Evolutionary conservation across 2,888 invertebrate genomes (phyloP).

Genomic region (Exephanes ischioxanthus): DNA sequence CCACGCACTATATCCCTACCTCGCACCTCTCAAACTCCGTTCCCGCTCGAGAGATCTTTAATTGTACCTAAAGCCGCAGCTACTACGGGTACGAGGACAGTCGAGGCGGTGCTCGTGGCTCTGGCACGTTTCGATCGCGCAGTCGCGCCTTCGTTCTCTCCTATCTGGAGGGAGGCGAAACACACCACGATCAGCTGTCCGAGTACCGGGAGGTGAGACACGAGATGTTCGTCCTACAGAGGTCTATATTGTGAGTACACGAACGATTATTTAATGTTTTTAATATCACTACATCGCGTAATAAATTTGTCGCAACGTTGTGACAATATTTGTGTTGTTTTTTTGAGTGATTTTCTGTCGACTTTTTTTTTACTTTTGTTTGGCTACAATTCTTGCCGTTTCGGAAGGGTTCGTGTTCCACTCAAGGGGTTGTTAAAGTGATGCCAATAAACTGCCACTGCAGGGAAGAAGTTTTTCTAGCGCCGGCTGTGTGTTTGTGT

Average conservation of each 20-base stretch:
- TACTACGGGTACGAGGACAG: conserved; percentile 23
- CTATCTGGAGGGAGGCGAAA: conserved; percentile 56
- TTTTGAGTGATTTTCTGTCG: neutral
- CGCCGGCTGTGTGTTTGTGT: conserved; percentile 26
- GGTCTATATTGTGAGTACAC: conserved; percentile 79
- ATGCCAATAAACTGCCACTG: conserved; percentile 4
- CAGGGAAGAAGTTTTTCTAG: neutral
- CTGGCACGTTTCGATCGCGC: conserved; percentile 74
- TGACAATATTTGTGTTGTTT: neutral
- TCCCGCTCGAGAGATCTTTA: conserved; percentile 8
- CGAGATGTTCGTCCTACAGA: conserved; percentile 81
- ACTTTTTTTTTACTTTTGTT: neutral
- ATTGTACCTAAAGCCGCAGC: conserved; percentile 13
- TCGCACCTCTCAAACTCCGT: neutral
- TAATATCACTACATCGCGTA: neutral
- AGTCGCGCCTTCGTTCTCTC: conserved; percentile 73
- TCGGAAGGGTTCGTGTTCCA: conserved; percentile 19
- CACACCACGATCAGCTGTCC: conserved; percentile 77
- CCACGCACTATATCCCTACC: conserved; percentile 3
- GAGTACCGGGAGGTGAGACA: conserved; percentile 72
- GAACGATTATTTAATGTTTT: neutral
- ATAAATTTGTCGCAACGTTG: too few species aligned
- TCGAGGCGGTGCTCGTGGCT: conserved; percentile 39
- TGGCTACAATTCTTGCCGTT: neutral
- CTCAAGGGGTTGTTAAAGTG: conserved; percentile 7